phyloP scores from a whole-genome alignment of 2,888 invertebrate genomes.

The Vesta saturnalis region DNA sequence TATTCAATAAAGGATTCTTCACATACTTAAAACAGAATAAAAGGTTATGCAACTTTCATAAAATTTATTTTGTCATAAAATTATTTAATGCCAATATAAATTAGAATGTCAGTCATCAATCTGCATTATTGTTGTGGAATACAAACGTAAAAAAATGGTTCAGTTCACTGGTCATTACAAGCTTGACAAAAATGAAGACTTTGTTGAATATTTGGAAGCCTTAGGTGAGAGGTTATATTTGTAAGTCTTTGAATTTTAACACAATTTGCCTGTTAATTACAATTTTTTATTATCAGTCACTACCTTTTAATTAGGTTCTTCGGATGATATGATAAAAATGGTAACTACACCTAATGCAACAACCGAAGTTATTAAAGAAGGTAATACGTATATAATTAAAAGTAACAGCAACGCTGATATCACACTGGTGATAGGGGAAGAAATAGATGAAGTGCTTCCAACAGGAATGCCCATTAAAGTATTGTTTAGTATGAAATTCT shows the following conservation, averaged over 20 bases:
- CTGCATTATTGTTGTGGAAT: neutral
- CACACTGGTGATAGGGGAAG: neutral
- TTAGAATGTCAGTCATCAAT: neutral
- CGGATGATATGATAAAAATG: neutral
- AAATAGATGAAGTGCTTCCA: slow-evolving; percentile 10
- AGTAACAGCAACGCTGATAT: neutral
- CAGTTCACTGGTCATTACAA: slow-evolving; percentile 47
- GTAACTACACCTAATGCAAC: neutral
- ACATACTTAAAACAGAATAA: too few species aligned
- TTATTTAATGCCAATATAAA: slow-evolving; percentile 1
- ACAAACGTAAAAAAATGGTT: slow-evolving; percentile 40
- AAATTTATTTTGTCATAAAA: neutral
- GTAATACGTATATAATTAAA: slow-evolving; percentile 6
- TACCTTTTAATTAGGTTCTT: neutral
- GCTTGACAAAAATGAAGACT: slow-evolving; percentile 47
- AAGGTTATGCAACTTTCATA: too few species aligned
- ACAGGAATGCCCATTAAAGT: slow-evolving; percentile 7
- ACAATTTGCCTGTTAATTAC: neutral
- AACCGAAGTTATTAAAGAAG: neutral
- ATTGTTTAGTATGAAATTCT: neutral
- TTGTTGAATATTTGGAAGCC: slow-evolving; percentile 41
- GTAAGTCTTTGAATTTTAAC: neutral
- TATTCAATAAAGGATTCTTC: too few species aligned
- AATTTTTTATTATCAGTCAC: neutral
- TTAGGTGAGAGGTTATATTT: slow-evolving; percentile 40